A percentile compares a stretch with the other conserved stretches of the same genome.
Evolutionary conservation across 2,113 vertebrate species (phyloP).

Genomic region (Paramormyrops kingsleyae): DNA sequence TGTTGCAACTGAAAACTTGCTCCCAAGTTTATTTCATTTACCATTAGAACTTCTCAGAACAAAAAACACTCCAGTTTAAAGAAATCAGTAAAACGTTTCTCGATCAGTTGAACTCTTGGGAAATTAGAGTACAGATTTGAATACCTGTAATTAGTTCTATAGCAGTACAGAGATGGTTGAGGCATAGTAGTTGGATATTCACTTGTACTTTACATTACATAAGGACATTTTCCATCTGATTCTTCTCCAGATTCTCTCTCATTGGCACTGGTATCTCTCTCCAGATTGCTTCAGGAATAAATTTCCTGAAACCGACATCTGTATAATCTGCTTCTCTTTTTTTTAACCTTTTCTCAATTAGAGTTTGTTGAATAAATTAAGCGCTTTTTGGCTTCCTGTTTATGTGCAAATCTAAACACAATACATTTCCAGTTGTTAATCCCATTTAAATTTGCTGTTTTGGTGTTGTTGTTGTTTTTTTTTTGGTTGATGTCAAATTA

Average conservation of each 20-base stretch:
- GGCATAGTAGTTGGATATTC: background rate
- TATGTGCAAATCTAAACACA: background rate
- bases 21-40: background rate
- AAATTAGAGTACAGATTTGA: background rate
- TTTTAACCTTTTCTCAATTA: background rate
- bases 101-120: background rate
- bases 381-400: background rate
- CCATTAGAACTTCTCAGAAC: background rate
- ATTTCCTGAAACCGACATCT: background rate
- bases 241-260: background rate
- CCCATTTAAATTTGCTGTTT: background rate
- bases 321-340: background rate
- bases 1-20: background rate
- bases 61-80: background rate
- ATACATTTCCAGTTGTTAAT: background rate
- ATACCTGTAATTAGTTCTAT: background rate
- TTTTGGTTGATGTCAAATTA: background rate
- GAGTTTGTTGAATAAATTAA: background rate
- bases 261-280: background rate
- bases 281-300: slow-evolving; percentile 8
- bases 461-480: background rate
- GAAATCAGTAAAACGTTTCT: slow-evolving; percentile 10
- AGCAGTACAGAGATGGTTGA: background rate
- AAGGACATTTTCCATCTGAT: background rate
- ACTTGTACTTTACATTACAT: background rate